phyloP scores from a whole-genome alignment of 2,113 vertebrate genomes.

The Sinocyclocheilus maitianheensis region DNA sequence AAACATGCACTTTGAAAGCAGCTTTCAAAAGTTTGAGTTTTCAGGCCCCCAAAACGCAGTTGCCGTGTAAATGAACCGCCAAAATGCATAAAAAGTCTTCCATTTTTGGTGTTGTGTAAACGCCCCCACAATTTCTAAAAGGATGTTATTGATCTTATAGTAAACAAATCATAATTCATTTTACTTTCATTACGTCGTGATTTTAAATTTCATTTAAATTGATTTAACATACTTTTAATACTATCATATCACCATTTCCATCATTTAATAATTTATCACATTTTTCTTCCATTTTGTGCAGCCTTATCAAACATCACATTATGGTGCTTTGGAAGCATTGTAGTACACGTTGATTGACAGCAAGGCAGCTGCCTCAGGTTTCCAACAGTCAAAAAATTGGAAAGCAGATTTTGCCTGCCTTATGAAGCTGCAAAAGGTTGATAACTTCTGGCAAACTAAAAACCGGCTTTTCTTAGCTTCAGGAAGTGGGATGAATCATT shows the following conservation, averaged over 20 bases:
- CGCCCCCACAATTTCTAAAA: too few relatives aligned
- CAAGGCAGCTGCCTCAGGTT: neutral
- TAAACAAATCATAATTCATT: too few relatives aligned
- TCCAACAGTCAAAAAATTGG: neutral
- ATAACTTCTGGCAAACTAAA: slow-evolving; percentile 1
- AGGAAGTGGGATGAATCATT: slow-evolving; percentile 9
- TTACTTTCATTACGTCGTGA: too few relatives aligned
- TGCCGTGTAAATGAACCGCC: too few relatives aligned
- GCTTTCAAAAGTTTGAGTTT: too few relatives aligned
- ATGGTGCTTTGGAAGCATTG: neutral
- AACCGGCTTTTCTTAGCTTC: slow-evolving; percentile 14
- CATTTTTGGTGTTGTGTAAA: too few relatives aligned
- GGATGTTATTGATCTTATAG: too few relatives aligned
- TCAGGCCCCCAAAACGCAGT: too few relatives aligned
- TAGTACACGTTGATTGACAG: neutral
- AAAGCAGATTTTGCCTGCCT: slow-evolving; percentile 16
- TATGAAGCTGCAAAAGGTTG: slow-evolving; percentile 3
- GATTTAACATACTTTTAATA: too few relatives aligned
- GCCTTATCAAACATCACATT: neutral
- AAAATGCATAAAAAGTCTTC: too few relatives aligned
- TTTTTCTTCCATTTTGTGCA: neutral
- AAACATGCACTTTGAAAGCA: too few relatives aligned
- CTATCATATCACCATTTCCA: neutral
- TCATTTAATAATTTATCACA: neutral
- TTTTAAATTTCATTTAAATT: too few relatives aligned